These are phyloP conservation scores for Ataeniobius toweri DNA, from an alignment of 2,797 vertebrate genomes.

Conservation along the genomic window DNA sequence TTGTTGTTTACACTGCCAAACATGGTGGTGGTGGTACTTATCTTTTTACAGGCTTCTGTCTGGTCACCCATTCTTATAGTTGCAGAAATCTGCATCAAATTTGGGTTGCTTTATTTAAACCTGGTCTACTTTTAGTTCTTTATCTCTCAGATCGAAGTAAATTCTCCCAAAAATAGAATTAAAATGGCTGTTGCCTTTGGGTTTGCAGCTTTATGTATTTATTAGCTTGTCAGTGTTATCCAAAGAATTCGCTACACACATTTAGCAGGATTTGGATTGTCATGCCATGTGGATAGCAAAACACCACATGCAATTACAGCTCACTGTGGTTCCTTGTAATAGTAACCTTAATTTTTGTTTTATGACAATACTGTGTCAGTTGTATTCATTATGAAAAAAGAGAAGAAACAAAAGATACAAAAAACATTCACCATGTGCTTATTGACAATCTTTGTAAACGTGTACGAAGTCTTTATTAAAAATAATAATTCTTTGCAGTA, in stretches of 20 bases:
- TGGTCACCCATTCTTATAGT: neutral
- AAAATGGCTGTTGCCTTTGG: neutral
- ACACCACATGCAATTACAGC: neutral
- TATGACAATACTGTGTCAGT: neutral
- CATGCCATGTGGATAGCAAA: neutral
- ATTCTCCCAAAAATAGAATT: neutral
- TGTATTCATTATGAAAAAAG: neutral
- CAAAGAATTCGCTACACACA: neutral
- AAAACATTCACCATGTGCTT: no score
- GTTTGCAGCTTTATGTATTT: neutral
- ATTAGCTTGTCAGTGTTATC: neutral
- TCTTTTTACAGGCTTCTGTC: neutral
- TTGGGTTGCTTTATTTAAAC: neutral
- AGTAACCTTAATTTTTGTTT: neutral
- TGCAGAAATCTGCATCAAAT: neutral
- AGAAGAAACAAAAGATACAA: no score
- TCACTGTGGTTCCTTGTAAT: neutral
- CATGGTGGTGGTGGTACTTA: neutral
- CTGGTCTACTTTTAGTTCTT: neutral
- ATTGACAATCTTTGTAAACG: no score
- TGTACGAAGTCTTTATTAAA: no score
- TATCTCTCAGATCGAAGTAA: neutral
- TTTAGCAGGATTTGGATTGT: neutral
- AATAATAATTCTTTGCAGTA: no score
- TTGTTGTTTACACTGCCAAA: neutral